Percentiles rank a stretch among this genome's conserved stretches.
These are phyloP conservation scores for Prochilodus magdalenae DNA, from an alignment of 2,113 vertebrate genomes.

Conservation along the genomic window DNA sequence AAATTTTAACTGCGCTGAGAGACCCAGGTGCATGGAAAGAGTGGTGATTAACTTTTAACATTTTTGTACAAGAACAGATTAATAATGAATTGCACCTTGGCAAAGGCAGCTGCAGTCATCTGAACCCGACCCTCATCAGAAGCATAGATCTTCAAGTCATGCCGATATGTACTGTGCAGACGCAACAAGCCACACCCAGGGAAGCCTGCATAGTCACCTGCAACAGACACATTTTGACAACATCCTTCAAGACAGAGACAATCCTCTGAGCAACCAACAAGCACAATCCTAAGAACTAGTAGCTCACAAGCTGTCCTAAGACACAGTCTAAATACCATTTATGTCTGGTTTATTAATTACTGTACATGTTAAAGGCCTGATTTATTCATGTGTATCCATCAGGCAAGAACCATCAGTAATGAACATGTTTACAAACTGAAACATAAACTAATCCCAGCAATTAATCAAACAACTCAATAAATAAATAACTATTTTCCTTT, in stretches of 20 bases:
- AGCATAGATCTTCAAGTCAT: conserved; percentile 91
- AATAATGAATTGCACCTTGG: conserved; percentile 77
- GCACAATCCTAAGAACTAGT: too few species aligned
- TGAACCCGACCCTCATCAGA: conserved; percentile 91
- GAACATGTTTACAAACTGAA: too few species aligned
- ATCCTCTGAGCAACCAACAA: not conserved
- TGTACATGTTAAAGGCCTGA: too few species aligned
- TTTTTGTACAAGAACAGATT: not conserved
- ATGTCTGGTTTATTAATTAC: too few species aligned
- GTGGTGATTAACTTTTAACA: not conserved
- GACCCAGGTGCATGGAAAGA: not conserved
- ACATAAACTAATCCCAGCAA: too few species aligned
- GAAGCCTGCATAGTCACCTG: conserved; percentile 91
- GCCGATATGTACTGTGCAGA: conserved; percentile 88
- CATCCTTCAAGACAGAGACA: not conserved
- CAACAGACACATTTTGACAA: not conserved
- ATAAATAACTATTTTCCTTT: too few species aligned
- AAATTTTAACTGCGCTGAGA: not conserved
- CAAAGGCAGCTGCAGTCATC: conserved; percentile 92
- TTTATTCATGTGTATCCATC: too few species aligned
- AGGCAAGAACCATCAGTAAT: too few species aligned
- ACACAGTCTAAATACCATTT: too few species aligned
- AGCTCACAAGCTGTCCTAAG: not conserved
- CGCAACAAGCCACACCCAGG: conserved; percentile 89
- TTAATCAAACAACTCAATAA: too few species aligned